Base-by-base conservation (phyloP, 2,888 invertebrate genomes). In the Lithophane semibrunnea region DNA sequence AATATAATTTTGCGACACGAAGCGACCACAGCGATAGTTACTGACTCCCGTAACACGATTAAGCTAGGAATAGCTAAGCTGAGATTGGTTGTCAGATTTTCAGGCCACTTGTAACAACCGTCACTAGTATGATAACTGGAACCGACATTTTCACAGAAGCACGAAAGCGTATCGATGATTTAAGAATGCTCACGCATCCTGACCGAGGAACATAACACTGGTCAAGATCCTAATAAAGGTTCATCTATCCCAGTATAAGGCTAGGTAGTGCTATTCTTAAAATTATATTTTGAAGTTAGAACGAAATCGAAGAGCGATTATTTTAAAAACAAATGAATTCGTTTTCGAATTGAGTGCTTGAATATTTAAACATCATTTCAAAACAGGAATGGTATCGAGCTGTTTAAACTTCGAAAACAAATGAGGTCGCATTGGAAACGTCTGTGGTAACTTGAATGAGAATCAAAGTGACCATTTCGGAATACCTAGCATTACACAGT, bases 361-460 rank as follows among this genome's bases (percentile, higher is more conserved):
- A 72, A 42, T 49, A 49, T 75, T 60, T 16, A 47, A 52, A 44
- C 0, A 24, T 61, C 1, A 2, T 18, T 64, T 75, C 8, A 47
- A 77, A 47, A 42, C n/a, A 58, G 5, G 13, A 49, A 68, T 54
- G n/a, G 0, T 21, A 56, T 49, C 12, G 24, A 21, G 24, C 5
- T 7, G 16, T 37, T n/a, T 75, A 18, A 37, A n/a, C 3, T 44
- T 44, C 9, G 18, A 18, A 71, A 71, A 72, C 42, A 65, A 76
- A 49, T 24, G 16, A 56, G 9, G 0, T 74, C 29, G 3, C 9
- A n/a, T 52, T 29, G 3, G 3, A 44, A 29, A 12, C n/a, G 1
- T 42, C 8, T 7, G 7, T 16, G 13, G 37, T 58, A 16, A 24
- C 21, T 60, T 61, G 2, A 75, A 0, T 42, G 5, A 42, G 24